Base-by-base conservation (phyloP, 1,140 invertebrate genomes). In the Caerostris darwini region DNA sequence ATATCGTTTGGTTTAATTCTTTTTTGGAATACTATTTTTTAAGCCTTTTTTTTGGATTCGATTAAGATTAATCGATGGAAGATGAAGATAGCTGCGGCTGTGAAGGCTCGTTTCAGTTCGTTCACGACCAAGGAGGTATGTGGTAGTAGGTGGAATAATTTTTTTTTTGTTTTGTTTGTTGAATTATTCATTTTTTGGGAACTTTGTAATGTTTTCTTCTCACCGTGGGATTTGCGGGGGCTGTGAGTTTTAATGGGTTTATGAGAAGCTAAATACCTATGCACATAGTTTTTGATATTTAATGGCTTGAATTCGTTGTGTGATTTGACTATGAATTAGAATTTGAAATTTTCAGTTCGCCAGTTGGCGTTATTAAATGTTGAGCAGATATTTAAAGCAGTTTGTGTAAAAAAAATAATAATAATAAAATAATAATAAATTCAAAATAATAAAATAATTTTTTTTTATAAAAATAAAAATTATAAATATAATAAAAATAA, bases 41-140 rank as follows among this genome's bases (percentile, higher is more conserved):
- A 10, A 10, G 34, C 34, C 34, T 34, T 34, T 34, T 34, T 34
- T 34, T 34, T 34, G 34, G 34, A n/a, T 17, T 5, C 61, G 61
- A 67, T 67, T 67, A 67, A 14, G 61, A 67, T 67, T 67, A 67
- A 67, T 58, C 17, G 56, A 85, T n/a, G 50, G 56, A 56, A 58
- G 19, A 85, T 85, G 82, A 85, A 85, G 82, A 85, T 85, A 10
- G 82, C 82, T 14, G 82, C 53, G 53, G 56, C 53, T 14, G 82
- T 85, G 82, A 85, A 58, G 57, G 82, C 82, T 19, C 56, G 82
- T 14, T 85, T 85, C 19, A 58, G 56, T 53, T 19, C 82, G 5
- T 19, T 12, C 8, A 7, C 82, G 14, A 58, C 5, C 61, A 67
- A 12, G 14, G 61, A 67, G 61, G 61, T 67, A n/a, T 3, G 61